These are phyloP conservation scores for Rissa tridactyla DNA, from an alignment of 2,113 vertebrate species.

Conservation along the genomic window DNA sequence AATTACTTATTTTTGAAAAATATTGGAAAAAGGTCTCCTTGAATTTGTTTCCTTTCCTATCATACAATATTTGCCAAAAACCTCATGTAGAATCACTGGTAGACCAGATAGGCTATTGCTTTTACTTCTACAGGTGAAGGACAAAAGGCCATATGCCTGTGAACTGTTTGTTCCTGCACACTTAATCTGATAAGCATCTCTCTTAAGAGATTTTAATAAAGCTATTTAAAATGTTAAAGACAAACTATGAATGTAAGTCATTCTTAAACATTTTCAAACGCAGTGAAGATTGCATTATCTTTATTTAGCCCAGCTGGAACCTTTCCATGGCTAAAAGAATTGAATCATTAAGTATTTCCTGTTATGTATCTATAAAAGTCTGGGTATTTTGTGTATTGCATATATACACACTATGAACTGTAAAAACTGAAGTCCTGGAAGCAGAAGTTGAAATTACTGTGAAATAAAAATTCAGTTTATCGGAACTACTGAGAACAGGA, in stretches of 20 bases:
- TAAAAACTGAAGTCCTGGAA: neutral
- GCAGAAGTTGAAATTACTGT: neutral
- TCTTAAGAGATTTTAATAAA: neutral
- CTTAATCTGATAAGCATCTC: neutral
- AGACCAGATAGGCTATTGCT: neutral
- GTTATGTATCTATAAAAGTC: neutral
- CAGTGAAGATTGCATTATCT: neutral
- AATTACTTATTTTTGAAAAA: neutral
- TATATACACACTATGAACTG: neutral
- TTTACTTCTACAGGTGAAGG: neutral
- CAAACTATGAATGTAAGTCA: neutral
- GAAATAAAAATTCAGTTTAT: neutral
- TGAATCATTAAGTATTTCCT: neutral
- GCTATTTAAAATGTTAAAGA: neutral
- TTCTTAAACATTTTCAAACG: neutral
- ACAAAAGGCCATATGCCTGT: neutral
- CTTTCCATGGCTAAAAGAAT: neutral
- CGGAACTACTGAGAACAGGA: neutral
- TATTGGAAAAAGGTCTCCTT: neutral
- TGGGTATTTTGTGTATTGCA: neutral
- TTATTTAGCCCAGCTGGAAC: neutral
- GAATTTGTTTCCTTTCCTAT: neutral
- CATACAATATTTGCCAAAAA: neutral
- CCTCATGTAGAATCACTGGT: rapidly evolving
- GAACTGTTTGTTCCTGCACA: neutral